phyloP scores from a whole-genome alignment of 2,113 vertebrate species.

The Nannospalax galili region DNA sequence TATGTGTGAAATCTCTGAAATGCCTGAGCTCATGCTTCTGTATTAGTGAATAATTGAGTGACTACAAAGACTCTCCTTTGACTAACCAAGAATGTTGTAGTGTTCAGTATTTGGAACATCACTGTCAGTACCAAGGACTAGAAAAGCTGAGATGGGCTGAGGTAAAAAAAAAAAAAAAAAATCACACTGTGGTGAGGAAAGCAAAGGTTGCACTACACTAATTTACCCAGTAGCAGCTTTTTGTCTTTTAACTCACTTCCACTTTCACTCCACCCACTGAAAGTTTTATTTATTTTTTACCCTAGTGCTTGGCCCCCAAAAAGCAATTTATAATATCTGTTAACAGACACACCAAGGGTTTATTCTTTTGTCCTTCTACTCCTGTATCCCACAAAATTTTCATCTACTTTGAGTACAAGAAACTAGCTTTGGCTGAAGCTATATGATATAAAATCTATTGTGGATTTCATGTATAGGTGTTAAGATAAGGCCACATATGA shows the following conservation, averaged over 20 bases:
- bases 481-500: background rate
- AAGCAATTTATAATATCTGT: background rate
- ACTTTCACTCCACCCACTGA: background rate
- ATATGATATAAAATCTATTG: constrained; percentile 8
- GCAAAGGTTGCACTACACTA: background rate
- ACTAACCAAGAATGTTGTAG: background rate
- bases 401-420: background rate
- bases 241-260: constrained; percentile 10
- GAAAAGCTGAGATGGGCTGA: background rate
- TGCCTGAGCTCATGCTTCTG: background rate
- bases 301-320: background rate
- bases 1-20: constrained; percentile 33
- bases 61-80: constrained; percentile 19
- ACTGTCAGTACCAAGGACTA: background rate
- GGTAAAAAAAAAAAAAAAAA: too few species aligned
- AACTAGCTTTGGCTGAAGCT: background rate
- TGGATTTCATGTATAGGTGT: background rate
- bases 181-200: background rate
- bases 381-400: background rate
- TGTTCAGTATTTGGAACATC: background rate
- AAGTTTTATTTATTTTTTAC: background rate
- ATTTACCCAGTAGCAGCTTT: background rate
- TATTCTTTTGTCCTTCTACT: background rate
- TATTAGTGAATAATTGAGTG: background rate
- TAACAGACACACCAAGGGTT: background rate